Conservation (phyloP, 2,888 invertebrate species). For the Andricus quercusramuli region DNA sequence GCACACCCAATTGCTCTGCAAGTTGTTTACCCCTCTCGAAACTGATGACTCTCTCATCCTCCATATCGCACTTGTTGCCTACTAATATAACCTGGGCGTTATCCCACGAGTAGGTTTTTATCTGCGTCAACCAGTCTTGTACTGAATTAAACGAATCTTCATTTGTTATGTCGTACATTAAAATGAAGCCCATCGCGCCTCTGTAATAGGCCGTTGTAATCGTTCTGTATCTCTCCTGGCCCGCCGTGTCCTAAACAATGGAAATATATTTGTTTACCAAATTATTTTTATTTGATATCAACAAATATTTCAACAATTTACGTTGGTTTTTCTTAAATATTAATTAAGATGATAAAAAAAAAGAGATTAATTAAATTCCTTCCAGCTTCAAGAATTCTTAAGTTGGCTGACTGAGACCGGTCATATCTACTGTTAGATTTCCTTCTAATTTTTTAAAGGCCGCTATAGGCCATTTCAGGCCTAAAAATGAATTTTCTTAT, state of each 20-base stretch:
- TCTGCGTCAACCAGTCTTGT: slow-evolving; percentile 99
- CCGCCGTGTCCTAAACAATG: slow-evolving; percentile 94
- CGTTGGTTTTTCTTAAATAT: neutral
- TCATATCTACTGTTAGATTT: neutral
- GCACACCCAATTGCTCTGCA: slow-evolving; percentile 98
- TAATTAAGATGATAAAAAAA: neutral
- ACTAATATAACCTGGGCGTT: slow-evolving; percentile 99
- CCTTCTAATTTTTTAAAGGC: too few species aligned
- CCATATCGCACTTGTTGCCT: slow-evolving; percentile 99
- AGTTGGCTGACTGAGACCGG: neutral
- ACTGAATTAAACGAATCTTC: slow-evolving; percentile 99
- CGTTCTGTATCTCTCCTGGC: slow-evolving; percentile 99
- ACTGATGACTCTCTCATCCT: slow-evolving; percentile 98
- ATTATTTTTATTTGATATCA: neutral
- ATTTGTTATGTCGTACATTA: slow-evolving; percentile 99
- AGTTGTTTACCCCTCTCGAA: slow-evolving; percentile 97
- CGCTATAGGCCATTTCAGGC: too few species aligned
- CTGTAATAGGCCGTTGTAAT: slow-evolving; percentile 99
- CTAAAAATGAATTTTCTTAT: too few species aligned
- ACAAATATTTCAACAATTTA: neutral
- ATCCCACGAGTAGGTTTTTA: slow-evolving; percentile 99
- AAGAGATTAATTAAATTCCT: neutral
- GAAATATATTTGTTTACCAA: neutral
- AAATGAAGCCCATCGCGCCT: slow-evolving; percentile 99
- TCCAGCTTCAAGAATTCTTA: neutral